Percentiles rank a stretch among this genome's conserved stretches.
Evolutionary conservation across 2,113 vertebrate genomes (phyloP).

Genomic region (Cranoglanis bouderius): DNA sequence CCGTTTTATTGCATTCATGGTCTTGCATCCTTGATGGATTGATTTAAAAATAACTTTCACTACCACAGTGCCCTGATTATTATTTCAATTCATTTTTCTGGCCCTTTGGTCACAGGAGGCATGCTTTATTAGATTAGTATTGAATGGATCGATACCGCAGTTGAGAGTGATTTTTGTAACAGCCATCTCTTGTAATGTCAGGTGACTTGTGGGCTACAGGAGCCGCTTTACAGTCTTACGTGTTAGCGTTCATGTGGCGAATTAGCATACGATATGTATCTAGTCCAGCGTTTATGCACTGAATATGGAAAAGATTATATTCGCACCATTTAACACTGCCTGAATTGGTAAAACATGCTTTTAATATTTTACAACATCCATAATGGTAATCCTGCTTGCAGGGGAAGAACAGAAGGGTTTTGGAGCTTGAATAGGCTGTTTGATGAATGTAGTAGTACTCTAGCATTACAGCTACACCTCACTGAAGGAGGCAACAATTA

Average conservation of each 20-base stretch:
- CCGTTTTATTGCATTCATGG: slow-evolving; percentile 42
- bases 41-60: slow-evolving; percentile 50
- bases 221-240: slow-evolving; percentile 39
- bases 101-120: slow-evolving; percentile 53
- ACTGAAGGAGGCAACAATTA: slow-evolving; percentile 48
- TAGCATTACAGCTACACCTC: slow-evolving; percentile 21
- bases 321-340: slow-evolving; percentile 45
- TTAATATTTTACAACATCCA: slow-evolving; percentile 54
- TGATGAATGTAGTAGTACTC: slow-evolving; percentile 35
- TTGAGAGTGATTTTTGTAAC: slow-evolving; percentile 55
- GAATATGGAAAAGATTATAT: slow-evolving; percentile 37
- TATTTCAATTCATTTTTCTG: slow-evolving; percentile 57
- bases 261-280: slow-evolving; percentile 34
- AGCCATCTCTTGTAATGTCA: slow-evolving; percentile 47
- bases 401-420: slow-evolving; percentile 28
- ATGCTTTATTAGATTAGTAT: slow-evolving; percentile 56
- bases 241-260: slow-evolving; percentile 32
- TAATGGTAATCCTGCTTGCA: slow-evolving; percentile 52
- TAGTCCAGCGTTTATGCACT: slow-evolving; percentile 34
- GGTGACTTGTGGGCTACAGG: slow-evolving; percentile 44
- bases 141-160: slow-evolving; percentile 52
- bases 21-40: slow-evolving; percentile 44
- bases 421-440: slow-evolving; percentile 43
- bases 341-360: slow-evolving; percentile 49
- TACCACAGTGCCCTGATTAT: slow-evolving; percentile 53